These are phyloP conservation scores for Nomada hirtipes DNA, from an alignment of 2,888 invertebrate species.

Conservation along the genomic window DNA sequence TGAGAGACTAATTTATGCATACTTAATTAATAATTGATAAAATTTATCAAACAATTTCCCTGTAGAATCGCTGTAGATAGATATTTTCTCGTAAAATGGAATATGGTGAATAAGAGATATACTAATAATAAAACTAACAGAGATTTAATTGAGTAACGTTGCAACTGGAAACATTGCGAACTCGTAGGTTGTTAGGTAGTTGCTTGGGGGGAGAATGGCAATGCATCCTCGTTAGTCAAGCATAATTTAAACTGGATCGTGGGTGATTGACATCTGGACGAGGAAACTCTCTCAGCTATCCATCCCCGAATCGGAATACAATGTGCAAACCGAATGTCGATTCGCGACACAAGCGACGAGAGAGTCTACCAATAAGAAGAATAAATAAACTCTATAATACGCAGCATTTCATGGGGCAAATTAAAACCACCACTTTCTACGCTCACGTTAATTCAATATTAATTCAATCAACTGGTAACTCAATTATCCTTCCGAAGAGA, in stretches of 20 bases:
- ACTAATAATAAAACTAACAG: background rate
- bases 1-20: too few relatives aligned
- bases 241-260: constrained; percentile 39
- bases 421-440: too few relatives aligned
- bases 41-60: too few relatives aligned
- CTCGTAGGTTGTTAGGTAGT: background rate
- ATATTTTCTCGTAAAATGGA: too few relatives aligned
- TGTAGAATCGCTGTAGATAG: too few relatives aligned
- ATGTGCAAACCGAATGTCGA: constrained; percentile 13
- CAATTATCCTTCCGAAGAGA: too few relatives aligned
- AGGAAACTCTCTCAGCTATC: constrained; percentile 28
- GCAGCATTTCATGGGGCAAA: too few relatives aligned
- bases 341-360: background rate
- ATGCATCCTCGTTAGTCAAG: constrained; percentile 41
- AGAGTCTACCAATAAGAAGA: background rate
- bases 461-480: too few relatives aligned
- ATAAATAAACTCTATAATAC: background rate
- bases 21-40: too few relatives aligned
- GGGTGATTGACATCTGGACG: constrained; percentile 35
- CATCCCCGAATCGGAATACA: background rate
- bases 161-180: background rate
- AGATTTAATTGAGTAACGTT: background rate
- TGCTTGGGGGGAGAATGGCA: background rate
- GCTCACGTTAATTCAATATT: too few relatives aligned
- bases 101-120: too few relatives aligned